phyloP scores from a whole-genome alignment of 2,888 invertebrate species.

The Nasonovia ribisnigri region DNA sequence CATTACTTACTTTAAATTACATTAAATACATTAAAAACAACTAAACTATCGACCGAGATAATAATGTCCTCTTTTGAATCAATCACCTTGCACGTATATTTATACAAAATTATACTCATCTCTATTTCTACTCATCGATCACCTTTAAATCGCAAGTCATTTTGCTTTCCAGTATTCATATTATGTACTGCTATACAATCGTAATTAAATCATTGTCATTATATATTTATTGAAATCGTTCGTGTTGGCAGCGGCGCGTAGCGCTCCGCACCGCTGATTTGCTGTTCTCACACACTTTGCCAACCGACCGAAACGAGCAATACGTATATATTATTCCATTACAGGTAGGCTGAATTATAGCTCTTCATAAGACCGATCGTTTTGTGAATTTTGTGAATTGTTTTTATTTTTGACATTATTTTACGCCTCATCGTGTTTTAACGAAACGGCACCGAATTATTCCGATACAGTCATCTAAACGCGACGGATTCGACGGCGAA shows the following conservation, averaged over 20 bases:
- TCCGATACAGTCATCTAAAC: neutral
- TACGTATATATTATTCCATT: neutral
- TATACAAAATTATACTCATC: neutral
- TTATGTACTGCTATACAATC: neutral
- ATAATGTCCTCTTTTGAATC: neutral
- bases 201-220: neutral
- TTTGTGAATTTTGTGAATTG: neutral
- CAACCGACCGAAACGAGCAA: slow-evolving; percentile 1
- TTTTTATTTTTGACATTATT: neutral
- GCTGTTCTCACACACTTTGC: neutral
- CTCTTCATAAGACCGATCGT: neutral
- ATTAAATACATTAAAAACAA: no score
- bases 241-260: neutral
- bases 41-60: no score
- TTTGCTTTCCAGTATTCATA: neutral
- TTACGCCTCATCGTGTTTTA: neutral
- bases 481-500: neutral
- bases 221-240: neutral
- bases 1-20: neutral
- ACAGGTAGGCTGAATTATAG: neutral
- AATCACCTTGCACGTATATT: neutral
- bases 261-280: neutral
- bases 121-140: no score
- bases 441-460: neutral
- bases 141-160: neutral